These are phyloP conservation scores for Enteromius fasciolatus DNA, from an alignment of 2,797 vertebrate species.

Conservation along the genomic window DNA sequence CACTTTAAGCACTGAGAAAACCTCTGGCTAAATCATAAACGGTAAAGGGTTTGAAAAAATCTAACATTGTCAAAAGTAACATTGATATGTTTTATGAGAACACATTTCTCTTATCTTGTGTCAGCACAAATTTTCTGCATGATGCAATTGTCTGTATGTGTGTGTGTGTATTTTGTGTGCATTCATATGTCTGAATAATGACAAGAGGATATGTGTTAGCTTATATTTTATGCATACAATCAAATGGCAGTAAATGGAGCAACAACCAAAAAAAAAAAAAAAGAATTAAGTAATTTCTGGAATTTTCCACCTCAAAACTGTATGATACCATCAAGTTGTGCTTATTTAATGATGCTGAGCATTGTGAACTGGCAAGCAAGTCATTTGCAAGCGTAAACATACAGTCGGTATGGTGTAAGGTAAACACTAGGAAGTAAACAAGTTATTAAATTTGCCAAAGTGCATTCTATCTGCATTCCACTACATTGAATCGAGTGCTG, in stretches of 20 bases:
- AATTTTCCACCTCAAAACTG: neutral
- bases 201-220: neutral
- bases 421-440: slow-evolving; percentile 5
- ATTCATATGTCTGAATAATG: slow-evolving; percentile 8
- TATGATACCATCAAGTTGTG: neutral
- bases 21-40: slow-evolving; percentile 21
- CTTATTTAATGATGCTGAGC: slow-evolving; percentile 6
- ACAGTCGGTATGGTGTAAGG: slow-evolving; percentile 18
- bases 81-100: slow-evolving; percentile 36
- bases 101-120: slow-evolving; percentile 40
- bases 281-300: neutral
- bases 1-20: neutral
- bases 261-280: neutral
- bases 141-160: neutral
- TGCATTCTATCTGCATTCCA: slow-evolving; percentile 3
- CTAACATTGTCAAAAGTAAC: slow-evolving; percentile 9
- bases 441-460: slow-evolving; percentile 1
- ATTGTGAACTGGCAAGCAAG: slow-evolving; percentile 16
- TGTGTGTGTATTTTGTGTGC: neutral
- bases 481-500: slow-evolving; percentile 9
- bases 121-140: slow-evolving; percentile 27
- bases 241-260: slow-evolving; percentile 2
- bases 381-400: slow-evolving; percentile 33
- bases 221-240: slow-evolving; percentile 8
- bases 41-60: slow-evolving; percentile 22